These are phyloP conservation scores for Aurelia coerulea DNA, from an alignment of 30 jellyfish, hydroid and myxozoan species.

Conservation along the genomic window DNA sequence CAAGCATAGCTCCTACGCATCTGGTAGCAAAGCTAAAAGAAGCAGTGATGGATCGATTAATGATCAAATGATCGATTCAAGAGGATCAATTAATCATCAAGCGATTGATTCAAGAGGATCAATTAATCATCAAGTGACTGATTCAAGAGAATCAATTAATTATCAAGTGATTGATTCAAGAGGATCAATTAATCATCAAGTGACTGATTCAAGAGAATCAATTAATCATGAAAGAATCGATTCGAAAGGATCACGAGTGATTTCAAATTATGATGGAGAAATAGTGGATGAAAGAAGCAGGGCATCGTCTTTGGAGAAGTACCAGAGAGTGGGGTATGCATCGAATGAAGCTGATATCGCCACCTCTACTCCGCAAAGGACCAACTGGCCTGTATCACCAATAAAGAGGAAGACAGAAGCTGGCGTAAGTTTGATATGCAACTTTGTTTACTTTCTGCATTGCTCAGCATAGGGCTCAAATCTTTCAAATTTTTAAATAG, in stretches of 20 bases:
- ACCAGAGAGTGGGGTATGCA: neutral
- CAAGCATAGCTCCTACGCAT: slow-evolving; percentile 10
- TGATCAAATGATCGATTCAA: too few species aligned
- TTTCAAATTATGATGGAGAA: slow-evolving; percentile 10
- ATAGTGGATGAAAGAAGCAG: neutral
- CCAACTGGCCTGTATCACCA: slow-evolving; percentile 67
- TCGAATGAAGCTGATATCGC: neutral
- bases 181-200: neutral
- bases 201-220: too few species aligned
- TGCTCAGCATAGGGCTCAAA: too few species aligned
- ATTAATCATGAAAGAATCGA: too few species aligned
- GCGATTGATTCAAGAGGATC: neutral
- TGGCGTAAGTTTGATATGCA: slow-evolving; percentile 6
- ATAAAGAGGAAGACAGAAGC: slow-evolving; percentile 5
- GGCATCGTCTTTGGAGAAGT: slow-evolving; percentile 22
- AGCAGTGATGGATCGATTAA: slow-evolving; percentile 20
- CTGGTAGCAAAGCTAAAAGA: slow-evolving; percentile 5
- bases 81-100: too few species aligned
- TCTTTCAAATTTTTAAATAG: too few species aligned
- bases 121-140: too few species aligned
- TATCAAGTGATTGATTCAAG: too few species aligned
- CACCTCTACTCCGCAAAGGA: slow-evolving; percentile 44
- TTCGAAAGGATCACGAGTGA: slow-evolving; percentile 2
- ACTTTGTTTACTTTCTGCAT: too few species aligned
- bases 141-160: too few species aligned